Conservation (phyloP, 2,888 invertebrate species). For the Anaspis maculata region DNA sequence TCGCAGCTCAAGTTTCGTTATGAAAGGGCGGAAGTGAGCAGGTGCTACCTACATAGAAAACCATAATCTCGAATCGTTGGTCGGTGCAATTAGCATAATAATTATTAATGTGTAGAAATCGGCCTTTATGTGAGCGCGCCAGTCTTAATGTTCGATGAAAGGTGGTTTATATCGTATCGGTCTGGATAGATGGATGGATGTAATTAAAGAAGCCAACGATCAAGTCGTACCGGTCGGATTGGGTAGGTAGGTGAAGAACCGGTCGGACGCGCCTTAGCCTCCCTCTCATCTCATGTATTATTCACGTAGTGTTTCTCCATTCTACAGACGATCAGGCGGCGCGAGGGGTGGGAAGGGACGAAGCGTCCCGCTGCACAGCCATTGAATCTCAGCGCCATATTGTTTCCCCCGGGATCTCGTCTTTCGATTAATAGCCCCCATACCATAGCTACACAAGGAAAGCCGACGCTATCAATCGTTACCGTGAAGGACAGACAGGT, state of each 20-base stretch:
- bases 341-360: no score
- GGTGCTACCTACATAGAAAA: no score
- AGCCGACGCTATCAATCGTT: constrained; percentile 6
- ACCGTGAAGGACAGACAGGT: no score
- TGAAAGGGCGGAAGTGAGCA: no score
- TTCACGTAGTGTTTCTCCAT: no score
- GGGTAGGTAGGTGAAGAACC: constrained; percentile 16
- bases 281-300: constrained; percentile 21
- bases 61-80: no score
- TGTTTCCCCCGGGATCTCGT: background rate
- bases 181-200: no score
- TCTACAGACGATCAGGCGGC: no score
- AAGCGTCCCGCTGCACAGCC: constrained; percentile 3
- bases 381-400: no score
- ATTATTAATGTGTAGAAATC: no score
- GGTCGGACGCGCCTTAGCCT: constrained; percentile 18
- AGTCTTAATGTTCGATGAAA: background rate
- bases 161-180: background rate
- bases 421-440: constrained; percentile 6
- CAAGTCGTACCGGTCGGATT: constrained; percentile 17
- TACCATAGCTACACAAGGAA: constrained; percentile 5
- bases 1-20: no score
- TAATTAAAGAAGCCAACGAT: constrained; percentile 20
- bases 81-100: no score
- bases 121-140: background rate